phyloP scores from a whole-genome alignment of 92 coral and sea anemone genomes.

The Paragorgia papillata region DNA sequence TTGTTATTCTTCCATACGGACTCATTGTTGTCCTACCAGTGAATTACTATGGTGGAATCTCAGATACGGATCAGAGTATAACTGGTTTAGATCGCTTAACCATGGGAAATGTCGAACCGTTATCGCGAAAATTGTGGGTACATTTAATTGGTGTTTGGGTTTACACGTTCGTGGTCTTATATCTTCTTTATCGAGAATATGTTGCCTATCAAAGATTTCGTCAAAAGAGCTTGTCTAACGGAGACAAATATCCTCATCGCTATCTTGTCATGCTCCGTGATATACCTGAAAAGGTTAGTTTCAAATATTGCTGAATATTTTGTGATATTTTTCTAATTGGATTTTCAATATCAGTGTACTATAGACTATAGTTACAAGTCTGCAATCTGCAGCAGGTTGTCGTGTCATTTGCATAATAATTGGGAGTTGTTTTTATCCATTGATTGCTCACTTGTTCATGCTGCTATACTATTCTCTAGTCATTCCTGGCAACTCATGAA shows the following conservation, averaged over 20 bases:
- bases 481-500: too few relatives aligned
- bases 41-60: constrained; percentile 70
- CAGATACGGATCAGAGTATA: constrained; percentile 31
- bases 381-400: too few relatives aligned
- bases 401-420: too few relatives aligned
- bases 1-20: constrained; percentile 85
- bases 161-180: constrained; percentile 76
- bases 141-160: constrained; percentile 89
- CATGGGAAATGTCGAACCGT: constrained; percentile 67
- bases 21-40: constrained; percentile 78
- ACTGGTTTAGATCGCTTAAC: constrained; percentile 69
- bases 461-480: too few relatives aligned
- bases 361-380: too few relatives aligned
- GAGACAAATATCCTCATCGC: constrained; percentile 66
- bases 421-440: too few relatives aligned
- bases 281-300: constrained; percentile 75
- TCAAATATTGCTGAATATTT: neutral
- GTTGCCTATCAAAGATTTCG: constrained; percentile 72
- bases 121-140: constrained; percentile 74
- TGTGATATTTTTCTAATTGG: too few relatives aligned
- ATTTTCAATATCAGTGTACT: neutral
- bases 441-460: too few relatives aligned
- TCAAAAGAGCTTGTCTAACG: constrained; percentile 74
- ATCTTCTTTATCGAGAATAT: constrained; percentile 81
- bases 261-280: constrained; percentile 85